Evolutionary conservation across 1,140 invertebrate species (phyloP), one percentile per base, ranked within the genome.

Genomic region (Nasonia giraulti): DNA sequence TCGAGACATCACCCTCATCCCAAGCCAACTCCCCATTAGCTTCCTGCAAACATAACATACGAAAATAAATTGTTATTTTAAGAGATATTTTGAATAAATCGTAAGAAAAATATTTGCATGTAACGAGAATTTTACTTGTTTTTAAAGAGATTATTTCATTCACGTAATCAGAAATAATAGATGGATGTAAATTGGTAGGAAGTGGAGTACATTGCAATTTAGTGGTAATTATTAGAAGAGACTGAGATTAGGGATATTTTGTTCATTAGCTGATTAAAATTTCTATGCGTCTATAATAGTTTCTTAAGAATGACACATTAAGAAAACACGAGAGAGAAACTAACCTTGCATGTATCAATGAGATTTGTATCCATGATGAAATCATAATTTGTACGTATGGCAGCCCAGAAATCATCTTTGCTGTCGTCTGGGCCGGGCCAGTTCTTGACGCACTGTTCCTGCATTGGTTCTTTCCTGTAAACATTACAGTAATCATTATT

Each of bases 301-400:
- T 44, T 44, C 40, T 44, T 44, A 44, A 44, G 40, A 44, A 44
- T 44, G 40, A 0, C 7, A 8, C 8, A 44, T 44, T 44, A 44
- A 44, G 40, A 44, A 44, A 44, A 44, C 40, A 44, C 17, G 55
- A 17, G 0, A 62, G 6, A 7, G 55, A 62, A 62, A 44, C 40
- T 20, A 6, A 96, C 96, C 92, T 95, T 96, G 93, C 97, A 98
- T 87, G 95, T 96, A 90, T 98, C 97, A 85, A 98, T 97, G 83
- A 98, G 95, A 90, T 98, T 96, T 91, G 97, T 98, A 92, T 98
- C 97, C 97, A 98, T 98, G 89, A 98, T 97, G 91, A 97, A 98
- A 91, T 98, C 96, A 93, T 98, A 98, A 92, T 97, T 96, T 37
- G 96, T 95, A 89, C 97, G 96, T 88, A 98, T 95, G 71, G 97